Evolutionary conservation across 1,140 invertebrate genomes (phyloP).

Genomic region (Arctopsyche grandis): DNA sequence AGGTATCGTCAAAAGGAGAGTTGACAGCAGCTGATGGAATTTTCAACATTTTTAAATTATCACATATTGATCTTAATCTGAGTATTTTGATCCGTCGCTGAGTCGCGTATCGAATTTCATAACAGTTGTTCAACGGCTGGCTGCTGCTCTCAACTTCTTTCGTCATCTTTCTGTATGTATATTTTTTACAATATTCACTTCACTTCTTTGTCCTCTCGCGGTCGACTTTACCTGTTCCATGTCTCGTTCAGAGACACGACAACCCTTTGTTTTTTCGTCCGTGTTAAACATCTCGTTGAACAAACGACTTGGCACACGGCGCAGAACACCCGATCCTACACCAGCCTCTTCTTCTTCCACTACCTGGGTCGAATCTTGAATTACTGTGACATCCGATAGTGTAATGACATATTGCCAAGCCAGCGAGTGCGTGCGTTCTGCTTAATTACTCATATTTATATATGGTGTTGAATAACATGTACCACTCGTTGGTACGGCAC

Average conservation of each 20-base stretch:
- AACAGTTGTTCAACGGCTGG: slow-evolving; percentile 31
- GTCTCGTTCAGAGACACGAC: neutral
- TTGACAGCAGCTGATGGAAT: no score
- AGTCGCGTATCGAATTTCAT: slow-evolving; percentile 24
- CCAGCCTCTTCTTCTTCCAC: neutral
- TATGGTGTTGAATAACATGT: no score
- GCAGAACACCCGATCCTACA: neutral
- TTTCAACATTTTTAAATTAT: neutral
- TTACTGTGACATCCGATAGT: slow-evolving; percentile 19
- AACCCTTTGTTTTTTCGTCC: slow-evolving; percentile 8
- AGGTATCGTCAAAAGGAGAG: no score
- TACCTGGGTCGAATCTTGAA: neutral
- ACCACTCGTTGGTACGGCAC: neutral
- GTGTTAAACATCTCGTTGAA: slow-evolving; percentile 29
- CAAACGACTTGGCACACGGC: slow-evolving; percentile 13
- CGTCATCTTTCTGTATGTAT: neutral
- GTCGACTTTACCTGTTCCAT: slow-evolving; percentile 8
- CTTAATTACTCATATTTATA: no score
- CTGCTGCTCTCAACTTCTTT: neutral
- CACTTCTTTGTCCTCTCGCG: no score
- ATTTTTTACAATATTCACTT: neutral
- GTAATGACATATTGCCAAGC: neutral
- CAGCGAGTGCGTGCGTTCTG: neutral
- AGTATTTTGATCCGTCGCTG: neutral
- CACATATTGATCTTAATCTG: neutral